These are phyloP conservation scores for Leptestheria dahalacensis DNA, from an alignment of 1,140 invertebrate species.

Conservation along the genomic window DNA sequence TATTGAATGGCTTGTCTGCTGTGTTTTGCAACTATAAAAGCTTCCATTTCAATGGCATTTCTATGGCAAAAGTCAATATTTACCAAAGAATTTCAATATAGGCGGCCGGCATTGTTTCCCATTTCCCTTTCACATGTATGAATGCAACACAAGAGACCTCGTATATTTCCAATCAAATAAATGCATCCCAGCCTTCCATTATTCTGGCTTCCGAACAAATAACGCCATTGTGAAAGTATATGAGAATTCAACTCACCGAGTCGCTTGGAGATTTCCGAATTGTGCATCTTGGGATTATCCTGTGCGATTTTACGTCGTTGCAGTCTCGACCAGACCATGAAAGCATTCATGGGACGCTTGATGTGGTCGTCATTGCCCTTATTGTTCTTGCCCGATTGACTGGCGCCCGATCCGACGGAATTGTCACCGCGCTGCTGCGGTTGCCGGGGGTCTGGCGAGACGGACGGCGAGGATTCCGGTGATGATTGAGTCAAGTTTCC, in stretches of 20 bases:
- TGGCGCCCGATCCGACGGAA: neutral
- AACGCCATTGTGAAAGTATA: neutral
- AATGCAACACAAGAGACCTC: neutral
- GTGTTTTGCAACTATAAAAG: too few relatives aligned
- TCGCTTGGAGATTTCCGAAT: constrained; percentile 87
- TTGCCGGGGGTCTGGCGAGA: constrained; percentile 5
- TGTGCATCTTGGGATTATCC: constrained; percentile 96
- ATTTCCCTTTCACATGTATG: neutral
- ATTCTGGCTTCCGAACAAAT: too few relatives aligned
- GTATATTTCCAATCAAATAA: neutral
- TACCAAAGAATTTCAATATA: neutral
- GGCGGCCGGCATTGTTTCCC: neutral
- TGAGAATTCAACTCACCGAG: constrained; percentile 44
- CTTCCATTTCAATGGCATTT: too few relatives aligned
- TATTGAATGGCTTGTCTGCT: too few relatives aligned
- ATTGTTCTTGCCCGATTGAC: neutral
- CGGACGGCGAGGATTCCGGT: constrained; percentile 8
- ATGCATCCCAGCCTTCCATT: too few relatives aligned
- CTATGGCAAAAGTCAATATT: neutral
- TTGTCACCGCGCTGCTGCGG: constrained; percentile 4
- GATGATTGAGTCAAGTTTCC: neutral
- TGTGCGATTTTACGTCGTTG: constrained; percentile 78
- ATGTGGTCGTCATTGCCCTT: constrained; percentile 33
- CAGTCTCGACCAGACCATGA: constrained; percentile 56
- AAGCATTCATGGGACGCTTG: constrained; percentile 51